Evolutionary conservation across 2,888 invertebrate genomes (phyloP), one percentile per base, ranked within the genome.

Genomic region (Melanchra persicariae): DNA sequence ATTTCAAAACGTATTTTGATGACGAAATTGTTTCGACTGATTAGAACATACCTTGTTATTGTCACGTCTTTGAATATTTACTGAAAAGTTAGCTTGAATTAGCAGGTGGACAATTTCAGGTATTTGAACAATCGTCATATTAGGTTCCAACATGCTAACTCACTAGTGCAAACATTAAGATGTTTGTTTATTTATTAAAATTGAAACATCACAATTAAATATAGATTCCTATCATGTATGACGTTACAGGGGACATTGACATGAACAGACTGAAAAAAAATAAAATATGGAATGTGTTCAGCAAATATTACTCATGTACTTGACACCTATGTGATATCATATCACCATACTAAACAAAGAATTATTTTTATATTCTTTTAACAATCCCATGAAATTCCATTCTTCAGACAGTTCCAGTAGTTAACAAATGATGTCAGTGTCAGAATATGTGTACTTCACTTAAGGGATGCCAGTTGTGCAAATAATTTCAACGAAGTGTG

Each of bases 361-460:
- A 64, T 66, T 70, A 63, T 51, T 45, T 51, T 65, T 40, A 51
- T 54, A 63, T 76, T 70, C 67, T 69, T 78, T 74, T 49, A 40
- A 70, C 65, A 60, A 51, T 76, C 74, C 78, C 62, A 81, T 74
- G 73, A 81, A 79, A 85, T 81, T 72, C 74, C 73, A 60, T 47
- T 15, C 63, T 58, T 70, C 34, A 47, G 47, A 70, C 70, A 52
- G 65, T 65, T 66, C 52, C 71, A 66, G 73, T 45, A 73, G 77
- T 74, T 76, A 81, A 79, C 68, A 82, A 87, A 85, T 93, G 94
- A 94, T 93, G 93, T 94, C 93, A 94, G 87, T 79, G 70, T 65
- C 78, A 79, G 87, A 88, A 91, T 89, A 88, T 78, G 74, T 78
- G 74, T 84, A 70, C 65, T 71, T 55, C 63, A 69, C 62, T 40